A percentile compares a stretch with the other conserved stretches of the same genome.
These are phyloP conservation scores for Ostrea edulis DNA, from an alignment of 1,140 invertebrate species.

Conservation along the genomic window DNA sequence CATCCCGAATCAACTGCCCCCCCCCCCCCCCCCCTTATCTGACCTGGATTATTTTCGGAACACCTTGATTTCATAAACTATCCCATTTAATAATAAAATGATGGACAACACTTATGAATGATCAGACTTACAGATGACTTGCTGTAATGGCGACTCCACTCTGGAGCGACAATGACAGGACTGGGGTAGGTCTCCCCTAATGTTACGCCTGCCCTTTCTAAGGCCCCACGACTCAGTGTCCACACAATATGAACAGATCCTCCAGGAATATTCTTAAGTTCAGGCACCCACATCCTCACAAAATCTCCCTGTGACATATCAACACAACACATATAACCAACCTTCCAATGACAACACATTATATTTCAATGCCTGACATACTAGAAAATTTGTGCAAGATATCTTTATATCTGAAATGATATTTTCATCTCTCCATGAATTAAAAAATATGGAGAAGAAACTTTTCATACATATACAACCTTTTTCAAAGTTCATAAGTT, in stretches of 20 bases:
- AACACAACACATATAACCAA: not conserved
- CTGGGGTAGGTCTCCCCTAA: conserved; percentile 71
- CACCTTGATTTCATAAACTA: not conserved
- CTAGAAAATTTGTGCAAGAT: too few species aligned
- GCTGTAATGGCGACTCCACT: conserved; percentile 64
- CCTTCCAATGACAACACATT: too few species aligned
- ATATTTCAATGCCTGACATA: too few species aligned
- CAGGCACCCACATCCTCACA: conserved; percentile 72
- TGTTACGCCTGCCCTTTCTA: conserved; percentile 62
- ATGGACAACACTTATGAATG: not conserved
- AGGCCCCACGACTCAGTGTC: conserved; percentile 60
- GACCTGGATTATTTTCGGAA: not conserved
- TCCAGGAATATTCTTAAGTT: conserved; percentile 65
- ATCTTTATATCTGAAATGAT: too few species aligned
- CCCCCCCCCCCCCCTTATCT: not conserved
- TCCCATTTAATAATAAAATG: not conserved
- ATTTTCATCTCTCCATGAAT: too few species aligned
- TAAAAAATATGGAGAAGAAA: too few species aligned
- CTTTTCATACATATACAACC: too few species aligned
- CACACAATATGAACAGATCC: conserved; percentile 72
- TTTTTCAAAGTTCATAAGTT: too few species aligned
- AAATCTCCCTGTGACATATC: conserved; percentile 67
- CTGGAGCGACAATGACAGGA: conserved; percentile 70
- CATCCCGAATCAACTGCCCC: not conserved
- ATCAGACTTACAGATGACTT: conserved; percentile 39